These are phyloP conservation scores for Chaenogobius annularis DNA, from an alignment of 2,113 vertebrate species.

Conservation along the genomic window DNA sequence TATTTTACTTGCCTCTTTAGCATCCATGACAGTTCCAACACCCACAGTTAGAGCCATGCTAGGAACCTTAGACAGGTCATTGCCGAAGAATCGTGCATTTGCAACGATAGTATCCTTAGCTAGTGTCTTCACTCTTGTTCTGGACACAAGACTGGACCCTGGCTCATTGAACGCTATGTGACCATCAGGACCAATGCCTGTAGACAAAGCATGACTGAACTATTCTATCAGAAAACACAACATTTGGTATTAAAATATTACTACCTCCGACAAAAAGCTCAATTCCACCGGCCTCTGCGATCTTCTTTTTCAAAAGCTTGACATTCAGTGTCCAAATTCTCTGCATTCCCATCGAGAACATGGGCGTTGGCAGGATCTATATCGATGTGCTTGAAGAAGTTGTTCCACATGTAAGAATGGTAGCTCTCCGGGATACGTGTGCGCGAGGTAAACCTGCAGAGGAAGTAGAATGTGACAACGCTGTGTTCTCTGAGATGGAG, in stretches of 20 bases:
- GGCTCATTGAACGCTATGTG: conserved; percentile 98
- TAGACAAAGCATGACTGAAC: neutral
- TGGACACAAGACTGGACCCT: conserved; percentile 90
- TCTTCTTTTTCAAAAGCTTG: conserved; percentile 86
- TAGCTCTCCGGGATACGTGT: conserved; percentile 93
- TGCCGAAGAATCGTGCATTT: conserved; percentile 93
- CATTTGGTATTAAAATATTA: conserved; percentile 33
- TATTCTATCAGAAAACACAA: neutral
- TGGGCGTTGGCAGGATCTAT: conserved; percentile 87
- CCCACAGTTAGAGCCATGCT: conserved; percentile 96
- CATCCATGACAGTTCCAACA: conserved; percentile 95
- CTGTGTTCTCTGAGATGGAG: too few relatives aligned
- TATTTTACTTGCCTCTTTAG: conserved; percentile 85
- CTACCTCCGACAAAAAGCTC: conserved; percentile 95
- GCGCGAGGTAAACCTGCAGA: conserved; percentile 85
- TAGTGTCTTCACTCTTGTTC: conserved; percentile 93
- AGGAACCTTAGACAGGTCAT: conserved; percentile 90
- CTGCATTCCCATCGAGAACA: conserved; percentile 89
- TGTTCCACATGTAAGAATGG: conserved; percentile 98
- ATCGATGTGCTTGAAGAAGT: conserved; percentile 95
- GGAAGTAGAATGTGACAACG: neutral
- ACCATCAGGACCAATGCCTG: conserved; percentile 94
- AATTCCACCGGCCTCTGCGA: conserved; percentile 88
- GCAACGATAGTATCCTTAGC: conserved; percentile 95
- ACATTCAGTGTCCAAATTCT: conserved; percentile 86